A percentile compares a stretch with the other conserved stretches of the same genome.
Evolutionary conservation across 30 jellyfish, hydroid and myxozoan genomes (phyloP).

Genomic region (Pelagia noctiluca): DNA sequence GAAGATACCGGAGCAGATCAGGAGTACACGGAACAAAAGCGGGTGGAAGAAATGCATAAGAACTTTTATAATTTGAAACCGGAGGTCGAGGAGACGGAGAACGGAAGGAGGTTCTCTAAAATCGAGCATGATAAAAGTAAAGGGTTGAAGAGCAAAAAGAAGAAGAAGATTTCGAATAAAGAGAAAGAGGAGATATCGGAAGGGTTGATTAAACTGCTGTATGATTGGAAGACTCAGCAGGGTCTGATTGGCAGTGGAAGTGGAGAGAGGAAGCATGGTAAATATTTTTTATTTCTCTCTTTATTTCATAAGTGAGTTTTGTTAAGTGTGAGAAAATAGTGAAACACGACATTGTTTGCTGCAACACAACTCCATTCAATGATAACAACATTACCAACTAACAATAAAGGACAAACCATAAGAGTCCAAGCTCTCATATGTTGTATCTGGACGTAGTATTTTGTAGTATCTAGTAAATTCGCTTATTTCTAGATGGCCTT

Average conservation of each 20-base stretch:
- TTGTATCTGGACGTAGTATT: too few species aligned
- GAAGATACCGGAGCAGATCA: conserved; percentile 30
- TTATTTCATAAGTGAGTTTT: too few species aligned
- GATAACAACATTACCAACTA: too few species aligned
- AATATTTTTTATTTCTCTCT: too few species aligned
- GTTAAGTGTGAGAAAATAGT: too few species aligned
- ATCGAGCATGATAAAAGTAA: conserved; percentile 1
- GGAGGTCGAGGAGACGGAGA: conserved; percentile 9
- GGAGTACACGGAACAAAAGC: conserved; percentile 23
- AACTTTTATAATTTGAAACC: conserved; percentile 40
- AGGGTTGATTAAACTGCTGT: conserved; percentile 78
- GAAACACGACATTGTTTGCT: too few species aligned
- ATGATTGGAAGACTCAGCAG: conserved; percentile 83
- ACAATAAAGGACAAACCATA: too few species aligned
- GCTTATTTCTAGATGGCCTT: too few species aligned
- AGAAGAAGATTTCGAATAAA: conserved; percentile 34
- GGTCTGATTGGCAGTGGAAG: conserved; percentile 54
- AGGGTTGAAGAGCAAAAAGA: conserved; percentile 30
- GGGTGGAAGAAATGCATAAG: conserved; percentile 19
- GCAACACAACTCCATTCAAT: too few species aligned
- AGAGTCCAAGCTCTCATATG: too few species aligned
- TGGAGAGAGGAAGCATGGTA: conserved; percentile 50
- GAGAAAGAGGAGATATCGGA: conserved; percentile 84
- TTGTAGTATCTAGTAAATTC: too few species aligned
- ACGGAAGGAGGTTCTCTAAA: background rate